Conservation (phyloP, 2,797 vertebrate species). For the Periophthalmus magnuspinnatus region DNA sequence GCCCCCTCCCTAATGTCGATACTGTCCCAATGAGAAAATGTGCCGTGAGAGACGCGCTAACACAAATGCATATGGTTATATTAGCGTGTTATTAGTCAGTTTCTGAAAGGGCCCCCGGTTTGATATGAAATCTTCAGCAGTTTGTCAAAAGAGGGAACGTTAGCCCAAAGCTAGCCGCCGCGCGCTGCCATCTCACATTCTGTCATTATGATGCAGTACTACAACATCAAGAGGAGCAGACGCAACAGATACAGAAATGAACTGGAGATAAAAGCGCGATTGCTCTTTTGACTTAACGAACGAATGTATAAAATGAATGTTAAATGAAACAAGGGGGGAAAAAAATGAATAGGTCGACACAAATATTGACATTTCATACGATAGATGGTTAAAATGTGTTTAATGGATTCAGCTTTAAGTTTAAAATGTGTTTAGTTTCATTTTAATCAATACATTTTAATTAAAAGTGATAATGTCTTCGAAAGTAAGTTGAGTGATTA, state of each 20-base stretch:
- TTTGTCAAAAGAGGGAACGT: slow-evolving; percentile 25
- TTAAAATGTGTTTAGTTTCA: too few relatives aligned
- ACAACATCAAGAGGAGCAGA: background rate
- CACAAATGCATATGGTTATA: background rate
- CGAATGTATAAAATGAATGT: too few relatives aligned
- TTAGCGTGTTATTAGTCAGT: background rate
- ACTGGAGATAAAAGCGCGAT: too few relatives aligned
- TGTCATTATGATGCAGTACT: slow-evolving; percentile 1
- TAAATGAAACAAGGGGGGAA: too few relatives aligned
- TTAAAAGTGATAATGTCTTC: too few relatives aligned
- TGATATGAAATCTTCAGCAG: background rate
- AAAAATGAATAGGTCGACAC: too few relatives aligned
- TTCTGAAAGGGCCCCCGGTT: background rate
- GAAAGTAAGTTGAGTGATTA: too few relatives aligned
- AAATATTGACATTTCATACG: too few relatives aligned
- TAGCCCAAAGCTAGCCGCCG: slow-evolving; percentile 20
- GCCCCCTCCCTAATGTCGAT: slow-evolving; percentile 30
- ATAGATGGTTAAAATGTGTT: too few relatives aligned
- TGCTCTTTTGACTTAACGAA: too few relatives aligned
- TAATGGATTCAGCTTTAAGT: too few relatives aligned
- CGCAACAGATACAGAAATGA: background rate
- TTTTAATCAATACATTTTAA: too few relatives aligned
- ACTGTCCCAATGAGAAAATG: slow-evolving; percentile 9
- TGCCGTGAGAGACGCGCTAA: background rate
- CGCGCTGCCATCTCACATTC: background rate